Evolutionary conservation across 2,888 invertebrate genomes (phyloP).

Genomic region (Patella ulyssiponensis): DNA sequence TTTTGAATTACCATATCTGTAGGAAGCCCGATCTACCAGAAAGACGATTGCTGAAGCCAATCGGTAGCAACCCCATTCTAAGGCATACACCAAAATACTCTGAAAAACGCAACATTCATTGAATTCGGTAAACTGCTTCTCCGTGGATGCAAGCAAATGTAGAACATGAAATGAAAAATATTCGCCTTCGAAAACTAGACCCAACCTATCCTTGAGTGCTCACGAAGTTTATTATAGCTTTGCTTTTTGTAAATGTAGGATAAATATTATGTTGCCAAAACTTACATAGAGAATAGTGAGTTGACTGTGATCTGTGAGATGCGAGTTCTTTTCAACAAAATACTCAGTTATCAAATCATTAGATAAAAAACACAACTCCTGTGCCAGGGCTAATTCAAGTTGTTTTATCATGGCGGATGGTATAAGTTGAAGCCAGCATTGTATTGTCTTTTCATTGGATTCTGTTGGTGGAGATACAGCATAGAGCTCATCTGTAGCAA

Average conservation of each 20-base stretch:
- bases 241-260: not conserved
- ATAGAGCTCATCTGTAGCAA: too few species aligned
- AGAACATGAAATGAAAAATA: not conserved
- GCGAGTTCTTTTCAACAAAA: constrained; percentile 23
- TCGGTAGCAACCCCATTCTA: constrained; percentile 20
- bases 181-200: not conserved
- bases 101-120: constrained; percentile 19
- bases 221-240: too few species aligned
- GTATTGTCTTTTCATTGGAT: not conserved
- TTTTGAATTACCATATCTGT: constrained; percentile 37
- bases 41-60: constrained; percentile 35
- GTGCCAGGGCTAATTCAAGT: constrained; percentile 25
- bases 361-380: constrained; percentile 33
- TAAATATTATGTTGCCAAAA: not conserved
- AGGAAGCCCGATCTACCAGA: constrained; percentile 40
- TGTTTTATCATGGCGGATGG: constrained; percentile 21
- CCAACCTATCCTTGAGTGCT: too few species aligned
- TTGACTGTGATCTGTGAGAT: constrained; percentile 27
- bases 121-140: not conserved
- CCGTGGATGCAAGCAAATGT: not conserved
- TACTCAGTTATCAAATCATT: constrained; percentile 30
- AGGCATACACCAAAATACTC: constrained; percentile 33
- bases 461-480: too few species aligned
- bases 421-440: constrained; percentile 26
- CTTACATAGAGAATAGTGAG: constrained; percentile 33